Conservation (phyloP, 2,113 vertebrate species). For the Carollia perspicillata region DNA sequence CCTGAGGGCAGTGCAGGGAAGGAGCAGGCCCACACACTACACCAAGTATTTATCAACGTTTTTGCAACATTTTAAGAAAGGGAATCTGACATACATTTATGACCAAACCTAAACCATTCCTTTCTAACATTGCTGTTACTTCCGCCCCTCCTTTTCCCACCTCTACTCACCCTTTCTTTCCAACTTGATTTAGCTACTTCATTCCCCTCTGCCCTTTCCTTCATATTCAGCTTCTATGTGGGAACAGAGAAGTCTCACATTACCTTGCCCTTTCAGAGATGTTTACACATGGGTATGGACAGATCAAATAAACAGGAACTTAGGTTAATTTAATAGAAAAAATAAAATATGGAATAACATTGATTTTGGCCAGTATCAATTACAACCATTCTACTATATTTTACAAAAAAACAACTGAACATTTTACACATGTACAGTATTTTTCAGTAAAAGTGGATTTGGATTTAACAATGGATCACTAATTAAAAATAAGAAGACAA, state of each 20-base stretch:
- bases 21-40: neutral
- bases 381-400: constrained; percentile 87
- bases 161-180: neutral
- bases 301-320: constrained; percentile 84
- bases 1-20: neutral
- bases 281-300: constrained; percentile 76
- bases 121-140: neutral
- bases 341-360: constrained; percentile 89
- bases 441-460: constrained; percentile 85
- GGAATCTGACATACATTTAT: neutral
- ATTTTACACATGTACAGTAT: constrained; percentile 92
- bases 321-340: constrained; percentile 90
- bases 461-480: constrained; percentile 83
- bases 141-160: neutral
- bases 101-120: neutral
- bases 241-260: constrained; percentile 45
- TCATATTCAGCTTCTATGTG: neutral
- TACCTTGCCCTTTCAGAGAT: constrained; percentile 39
- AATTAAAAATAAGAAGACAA: constrained; percentile 77
- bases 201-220: neutral
- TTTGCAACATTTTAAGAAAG: neutral
- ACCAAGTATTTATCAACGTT: neutral
- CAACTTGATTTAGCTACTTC: neutral
- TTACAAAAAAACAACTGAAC: constrained; percentile 89
- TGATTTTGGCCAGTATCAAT: constrained; percentile 88